These are phyloP conservation scores for Rhegmatorhina hoffmannsi DNA, from an alignment of 2,113 vertebrate genomes.

Conservation along the genomic window DNA sequence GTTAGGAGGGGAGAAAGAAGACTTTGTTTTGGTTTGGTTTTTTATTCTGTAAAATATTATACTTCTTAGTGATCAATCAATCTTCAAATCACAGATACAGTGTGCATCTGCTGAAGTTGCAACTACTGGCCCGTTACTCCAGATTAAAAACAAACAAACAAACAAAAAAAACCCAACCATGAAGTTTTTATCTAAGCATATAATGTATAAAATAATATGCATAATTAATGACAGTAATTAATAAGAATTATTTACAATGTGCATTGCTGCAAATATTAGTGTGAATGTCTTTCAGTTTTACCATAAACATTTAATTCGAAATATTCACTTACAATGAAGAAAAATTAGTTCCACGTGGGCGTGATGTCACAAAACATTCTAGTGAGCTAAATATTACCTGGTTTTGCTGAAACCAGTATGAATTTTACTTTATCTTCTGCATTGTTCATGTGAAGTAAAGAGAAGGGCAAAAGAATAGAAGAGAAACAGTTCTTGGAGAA, in stretches of 20 bases:
- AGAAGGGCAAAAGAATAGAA: background rate
- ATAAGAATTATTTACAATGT: background rate
- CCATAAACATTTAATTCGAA: background rate
- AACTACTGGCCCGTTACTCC: background rate
- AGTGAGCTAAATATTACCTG: background rate
- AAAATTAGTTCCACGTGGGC: background rate
- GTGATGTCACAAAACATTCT: background rate
- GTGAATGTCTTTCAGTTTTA: background rate
- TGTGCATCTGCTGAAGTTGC: background rate
- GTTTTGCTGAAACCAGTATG: background rate
- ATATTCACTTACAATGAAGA: background rate
- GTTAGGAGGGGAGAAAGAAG: background rate
- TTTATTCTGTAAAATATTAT: background rate
- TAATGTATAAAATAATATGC: background rate
- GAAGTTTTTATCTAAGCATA: background rate
- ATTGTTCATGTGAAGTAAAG: background rate
- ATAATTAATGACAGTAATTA: background rate
- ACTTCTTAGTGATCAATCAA: background rate
- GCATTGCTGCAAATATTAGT: background rate
- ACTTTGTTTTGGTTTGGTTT: background rate
- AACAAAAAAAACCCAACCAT: no score
- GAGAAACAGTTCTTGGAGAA: background rate
- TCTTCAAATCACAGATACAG: background rate
- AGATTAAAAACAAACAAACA: background rate
- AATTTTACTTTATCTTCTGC: background rate